phyloP scores from a whole-genome alignment of 2,888 invertebrate genomes.

The Achlya flavicornis region DNA sequence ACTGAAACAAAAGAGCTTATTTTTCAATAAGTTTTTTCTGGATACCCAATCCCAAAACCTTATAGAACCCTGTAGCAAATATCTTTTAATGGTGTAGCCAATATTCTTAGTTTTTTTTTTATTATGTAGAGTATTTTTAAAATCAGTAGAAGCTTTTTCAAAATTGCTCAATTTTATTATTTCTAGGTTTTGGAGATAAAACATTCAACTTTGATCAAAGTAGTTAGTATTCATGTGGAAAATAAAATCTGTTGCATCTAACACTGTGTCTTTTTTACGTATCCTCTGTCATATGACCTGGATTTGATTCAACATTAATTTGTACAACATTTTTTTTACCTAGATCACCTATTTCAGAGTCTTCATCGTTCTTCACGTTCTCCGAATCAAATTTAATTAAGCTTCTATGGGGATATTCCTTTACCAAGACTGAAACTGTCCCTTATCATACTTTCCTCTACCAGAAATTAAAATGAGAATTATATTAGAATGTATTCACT shows the following conservation, averaged over 20 bases:
- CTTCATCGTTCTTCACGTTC: too few relatives aligned
- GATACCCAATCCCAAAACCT: too few relatives aligned
- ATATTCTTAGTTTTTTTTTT: too few relatives aligned
- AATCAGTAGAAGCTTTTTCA: not conserved
- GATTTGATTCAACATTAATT: not conserved
- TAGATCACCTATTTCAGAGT: not conserved
- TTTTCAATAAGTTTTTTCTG: too few relatives aligned
- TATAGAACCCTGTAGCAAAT: too few relatives aligned
- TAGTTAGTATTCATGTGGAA: not conserved
- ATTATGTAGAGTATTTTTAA: not conserved
- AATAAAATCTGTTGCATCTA: not conserved
- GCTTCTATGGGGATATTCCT: too few relatives aligned
- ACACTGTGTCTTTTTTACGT: not conserved
- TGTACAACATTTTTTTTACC: not conserved
- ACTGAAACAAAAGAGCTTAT: too few relatives aligned
- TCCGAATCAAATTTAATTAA: too few relatives aligned
- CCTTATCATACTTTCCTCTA: too few relatives aligned
- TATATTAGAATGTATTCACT: not conserved
- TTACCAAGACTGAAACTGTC: too few relatives aligned
- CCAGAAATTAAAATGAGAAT: not conserved
- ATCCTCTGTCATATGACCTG: not conserved
- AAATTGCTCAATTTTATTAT: not conserved
- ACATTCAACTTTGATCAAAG: slow-evolving; percentile 1
- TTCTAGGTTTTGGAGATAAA: not conserved
- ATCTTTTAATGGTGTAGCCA: too few relatives aligned